Conservation (phyloP, 1,140 invertebrate genomes). For the Artemia franciscana region DNA sequence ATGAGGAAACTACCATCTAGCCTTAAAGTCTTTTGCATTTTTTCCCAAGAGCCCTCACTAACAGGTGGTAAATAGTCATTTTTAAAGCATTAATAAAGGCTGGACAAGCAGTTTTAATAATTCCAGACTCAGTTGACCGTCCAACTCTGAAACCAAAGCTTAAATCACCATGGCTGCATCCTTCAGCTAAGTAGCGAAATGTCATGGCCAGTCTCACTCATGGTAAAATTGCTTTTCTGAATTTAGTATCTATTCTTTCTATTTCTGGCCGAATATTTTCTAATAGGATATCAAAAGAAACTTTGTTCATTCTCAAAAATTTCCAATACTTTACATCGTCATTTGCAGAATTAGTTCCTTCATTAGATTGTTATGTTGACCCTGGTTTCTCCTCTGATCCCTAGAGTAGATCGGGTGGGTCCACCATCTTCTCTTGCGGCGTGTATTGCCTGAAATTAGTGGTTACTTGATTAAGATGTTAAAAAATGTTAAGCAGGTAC, state of each 20-base stretch:
- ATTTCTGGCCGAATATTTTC: background rate
- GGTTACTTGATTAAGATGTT: too few species aligned
- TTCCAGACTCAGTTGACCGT: background rate
- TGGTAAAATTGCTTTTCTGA: background rate
- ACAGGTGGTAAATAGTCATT: background rate
- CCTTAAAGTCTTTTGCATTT: background rate
- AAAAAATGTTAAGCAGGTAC: too few species aligned
- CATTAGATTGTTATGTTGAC: background rate
- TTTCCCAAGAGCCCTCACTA: background rate
- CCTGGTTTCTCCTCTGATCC: background rate
- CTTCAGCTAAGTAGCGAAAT: background rate
- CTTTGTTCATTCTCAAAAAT: too few species aligned
- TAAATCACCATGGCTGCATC: background rate
- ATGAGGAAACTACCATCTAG: slow-evolving; percentile 18
- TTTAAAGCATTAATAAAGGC: background rate
- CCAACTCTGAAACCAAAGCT: background rate
- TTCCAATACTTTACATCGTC: background rate
- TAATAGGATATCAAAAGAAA: background rate
- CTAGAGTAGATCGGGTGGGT: background rate
- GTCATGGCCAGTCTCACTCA: background rate
- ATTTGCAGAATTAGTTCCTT: background rate
- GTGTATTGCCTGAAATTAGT: background rate
- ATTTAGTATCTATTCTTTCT: background rate
- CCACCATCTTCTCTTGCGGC: background rate
- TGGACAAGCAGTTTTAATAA: background rate